Evolutionary conservation across 2,113 vertebrate genomes (phyloP).

Genomic region (Sterna hirundo): DNA sequence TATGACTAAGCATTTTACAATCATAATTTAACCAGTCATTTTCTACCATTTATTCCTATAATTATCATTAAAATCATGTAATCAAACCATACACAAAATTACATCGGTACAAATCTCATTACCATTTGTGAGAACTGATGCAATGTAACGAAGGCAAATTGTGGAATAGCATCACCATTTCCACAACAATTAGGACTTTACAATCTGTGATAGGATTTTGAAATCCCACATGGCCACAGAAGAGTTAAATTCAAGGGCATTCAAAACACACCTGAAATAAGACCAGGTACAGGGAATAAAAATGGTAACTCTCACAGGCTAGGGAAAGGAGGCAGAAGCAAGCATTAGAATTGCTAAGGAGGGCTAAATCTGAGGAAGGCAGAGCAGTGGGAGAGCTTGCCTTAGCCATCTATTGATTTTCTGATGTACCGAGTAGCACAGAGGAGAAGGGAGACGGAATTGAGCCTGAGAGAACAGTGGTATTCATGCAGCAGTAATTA

Average conservation of each 20-base stretch:
- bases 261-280: background rate
- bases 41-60: background rate
- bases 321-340: background rate
- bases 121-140: background rate
- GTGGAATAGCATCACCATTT: background rate
- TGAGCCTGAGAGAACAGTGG: background rate
- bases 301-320: background rate
- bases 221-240: background rate
- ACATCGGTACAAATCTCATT: background rate
- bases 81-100: background rate
- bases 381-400: background rate
- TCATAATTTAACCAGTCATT: background rate
- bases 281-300: background rate
- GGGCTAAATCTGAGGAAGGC: background rate
- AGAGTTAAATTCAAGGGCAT: background rate
- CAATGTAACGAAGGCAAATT: background rate
- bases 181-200: background rate
- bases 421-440: background rate
- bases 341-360: constrained; percentile 8
- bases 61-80: background rate
- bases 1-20: background rate
- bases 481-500: constrained; percentile 32
- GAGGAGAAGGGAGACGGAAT: background rate
- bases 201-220: background rate
- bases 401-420: constrained; percentile 29